phyloP scores from a whole-genome alignment of 1,140 invertebrate genomes.

The Diprion similis region DNA sequence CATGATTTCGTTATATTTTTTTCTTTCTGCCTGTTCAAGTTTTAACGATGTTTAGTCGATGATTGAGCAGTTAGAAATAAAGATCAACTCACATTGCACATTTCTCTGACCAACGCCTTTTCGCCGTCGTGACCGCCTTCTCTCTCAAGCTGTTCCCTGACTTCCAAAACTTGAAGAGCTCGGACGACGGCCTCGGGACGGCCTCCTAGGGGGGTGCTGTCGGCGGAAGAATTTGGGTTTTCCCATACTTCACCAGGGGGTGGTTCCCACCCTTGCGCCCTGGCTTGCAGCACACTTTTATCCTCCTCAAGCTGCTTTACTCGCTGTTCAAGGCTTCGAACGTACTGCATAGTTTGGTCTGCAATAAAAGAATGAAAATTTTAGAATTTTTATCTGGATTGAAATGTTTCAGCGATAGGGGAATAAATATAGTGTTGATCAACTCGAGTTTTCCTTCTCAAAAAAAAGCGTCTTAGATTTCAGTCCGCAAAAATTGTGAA shows the following conservation, averaged over 20 bases:
- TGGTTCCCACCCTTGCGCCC: conserved; percentile 61
- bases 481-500: neutral
- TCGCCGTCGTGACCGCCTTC: conserved; percentile 87
- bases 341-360: conserved; percentile 88
- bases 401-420: conserved; percentile 60
- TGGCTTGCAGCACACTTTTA: conserved; percentile 64
- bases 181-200: conserved; percentile 89
- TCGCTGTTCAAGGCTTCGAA: conserved; percentile 83
- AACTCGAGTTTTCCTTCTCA: conserved; percentile 9
- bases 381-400: conserved; percentile 62
- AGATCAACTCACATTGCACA: conserved; percentile 86
- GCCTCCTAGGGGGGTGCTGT: conserved; percentile 54
- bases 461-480: conserved; percentile 7
- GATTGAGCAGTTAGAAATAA: neutral
- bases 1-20: no score
- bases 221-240: conserved; percentile 53
- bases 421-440: conserved; percentile 1
- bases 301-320: conserved; percentile 87
- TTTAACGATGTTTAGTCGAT: no score
- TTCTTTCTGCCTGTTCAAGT: no score
- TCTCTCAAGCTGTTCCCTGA: conserved; percentile 86
- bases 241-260: conserved; percentile 54
- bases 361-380: conserved; percentile 33
- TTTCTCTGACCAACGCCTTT: conserved; percentile 91
- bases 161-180: conserved; percentile 89